Evolutionary conservation across 2,888 invertebrate genomes (phyloP), one percentile per base, ranked within the genome.

Genomic region (Ecliptopera silaceata): DNA sequence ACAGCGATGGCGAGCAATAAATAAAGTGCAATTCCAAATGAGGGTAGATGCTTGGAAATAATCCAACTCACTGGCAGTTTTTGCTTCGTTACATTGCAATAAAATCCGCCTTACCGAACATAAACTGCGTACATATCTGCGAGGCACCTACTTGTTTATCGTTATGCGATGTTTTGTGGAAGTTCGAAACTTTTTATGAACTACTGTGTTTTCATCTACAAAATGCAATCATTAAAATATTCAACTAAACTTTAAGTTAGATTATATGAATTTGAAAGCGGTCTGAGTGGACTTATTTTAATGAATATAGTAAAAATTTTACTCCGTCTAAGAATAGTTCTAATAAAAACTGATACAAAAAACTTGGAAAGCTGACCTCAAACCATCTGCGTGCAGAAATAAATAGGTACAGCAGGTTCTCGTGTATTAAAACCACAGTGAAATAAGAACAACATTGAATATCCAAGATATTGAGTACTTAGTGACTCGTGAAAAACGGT

Each of bases 21-120:
- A 86, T 86, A 86, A 84, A 84, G 73, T 80, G 81, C 82, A 85
- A 81, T 76, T 82, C 73, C 75, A 82, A 87, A 84, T 82, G 82
- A 82, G 83, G 83, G 79, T 72, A 72, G 78, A 74, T 65, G 65
- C 69, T 74, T 86, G 87, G 86, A 86, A 79, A 79, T 86, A 82
- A 82, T 87, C 87, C 87, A 86, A 86, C 77, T 81, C 72, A 72
- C 74, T 75, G 67, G 74, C 73, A 71, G 63, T 79, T 80, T 79
- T 79, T 82, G 74, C 74, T 79, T 79, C 75, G 76, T 82, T 81
- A 80, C 74, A 74, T 75, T 73, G 79, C 75, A 71, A 78, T 81
- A 75, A 77, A 77, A 59, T 74, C 75, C 74, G 56, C 61, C 69
- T 67, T 63, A 53, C 68, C 66, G 72, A 75, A 72, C 72, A 72